Percentiles rank a stretch among this genome's conserved stretches.
These are phyloP conservation scores for Ptilorrhoa leucosticta DNA, from an alignment of 2,113 vertebrate species.

Conservation along the genomic window DNA sequence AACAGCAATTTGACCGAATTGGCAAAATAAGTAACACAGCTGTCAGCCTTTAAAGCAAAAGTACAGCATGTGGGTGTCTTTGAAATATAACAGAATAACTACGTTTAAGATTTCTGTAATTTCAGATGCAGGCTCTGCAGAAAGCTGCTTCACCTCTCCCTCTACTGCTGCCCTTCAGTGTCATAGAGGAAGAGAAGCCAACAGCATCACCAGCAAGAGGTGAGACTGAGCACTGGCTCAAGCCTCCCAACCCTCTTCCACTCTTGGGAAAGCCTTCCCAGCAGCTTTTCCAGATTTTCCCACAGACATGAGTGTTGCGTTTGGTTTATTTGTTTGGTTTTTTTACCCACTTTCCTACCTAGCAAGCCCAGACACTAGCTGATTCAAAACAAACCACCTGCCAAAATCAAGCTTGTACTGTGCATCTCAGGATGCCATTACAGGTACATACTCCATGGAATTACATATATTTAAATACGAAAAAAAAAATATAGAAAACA, in stretches of 20 bases:
- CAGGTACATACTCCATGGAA: background rate
- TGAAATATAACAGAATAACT: background rate
- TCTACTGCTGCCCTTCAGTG: background rate
- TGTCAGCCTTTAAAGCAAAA: conserved; percentile 6
- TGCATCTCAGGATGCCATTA: background rate
- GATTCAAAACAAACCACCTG: background rate
- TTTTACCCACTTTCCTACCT: background rate
- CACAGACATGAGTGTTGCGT: background rate
- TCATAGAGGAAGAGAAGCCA: background rate
- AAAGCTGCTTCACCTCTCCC: background rate
- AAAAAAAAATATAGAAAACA: background rate
- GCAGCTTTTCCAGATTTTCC: background rate
- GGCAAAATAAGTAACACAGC: conserved; percentile 41
- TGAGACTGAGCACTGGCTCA: background rate
- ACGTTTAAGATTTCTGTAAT: background rate
- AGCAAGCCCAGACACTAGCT: background rate
- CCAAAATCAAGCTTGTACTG: background rate
- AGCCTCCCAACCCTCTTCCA: background rate
- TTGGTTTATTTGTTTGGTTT: background rate
- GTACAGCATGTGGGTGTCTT: background rate
- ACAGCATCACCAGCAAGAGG: background rate
- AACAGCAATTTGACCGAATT: conserved; percentile 36
- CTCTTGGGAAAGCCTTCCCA: background rate
- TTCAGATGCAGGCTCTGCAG: background rate
- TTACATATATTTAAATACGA: background rate